Base-by-base conservation (phyloP, 2,113 vertebrate species). In the Quiscalus mexicanus region DNA sequence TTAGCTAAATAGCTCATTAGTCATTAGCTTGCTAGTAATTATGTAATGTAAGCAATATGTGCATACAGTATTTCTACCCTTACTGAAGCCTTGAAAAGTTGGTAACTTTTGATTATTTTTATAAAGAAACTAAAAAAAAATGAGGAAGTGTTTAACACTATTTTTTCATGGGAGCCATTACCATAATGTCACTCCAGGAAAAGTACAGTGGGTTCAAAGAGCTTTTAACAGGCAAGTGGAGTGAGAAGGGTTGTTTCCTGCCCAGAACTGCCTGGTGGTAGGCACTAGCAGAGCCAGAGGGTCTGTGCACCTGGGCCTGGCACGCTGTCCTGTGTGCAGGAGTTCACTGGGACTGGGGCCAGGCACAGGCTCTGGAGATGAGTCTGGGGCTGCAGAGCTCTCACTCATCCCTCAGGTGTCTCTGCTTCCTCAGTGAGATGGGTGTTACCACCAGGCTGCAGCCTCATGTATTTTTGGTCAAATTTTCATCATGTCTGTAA, bases 251-350 rank as follows among this genome's bases (percentile, higher is more conserved):
- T 25, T 64, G 21, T 47, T 15, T 89, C 27, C 39, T 82, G 45
- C 37, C 21, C 76, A 52, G 17, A 73, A 69, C 7, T 58, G 30
- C 24, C 37, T 0, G 0, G 33, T 31, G 44, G 15, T 8, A 63
- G 62, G 47, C 2, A 3, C 39, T 9, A 37, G 44, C 62, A 63
- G 39, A 76, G 52, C 28, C 25, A 56, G 39, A 35, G 11, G 6
- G 12, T 68, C 59, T 76, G 49, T 18, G 6, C 59, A 52, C 59
- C 44, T 37, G 24, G 33, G 45, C 19, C 63, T 31, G 21, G 27
- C 0, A 4, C 8, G 28, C n/a, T 47, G 35, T 42, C 24, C 62
- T 2, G 1, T 1, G 2, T 49, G 47, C 2, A 8, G 28, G 31
- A 58, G 37, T 58, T 81, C 6, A 2, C 37, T 70, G 31, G 20